phyloP scores from a whole-genome alignment of 2,888 invertebrate species.

The Oithona nana region DNA sequence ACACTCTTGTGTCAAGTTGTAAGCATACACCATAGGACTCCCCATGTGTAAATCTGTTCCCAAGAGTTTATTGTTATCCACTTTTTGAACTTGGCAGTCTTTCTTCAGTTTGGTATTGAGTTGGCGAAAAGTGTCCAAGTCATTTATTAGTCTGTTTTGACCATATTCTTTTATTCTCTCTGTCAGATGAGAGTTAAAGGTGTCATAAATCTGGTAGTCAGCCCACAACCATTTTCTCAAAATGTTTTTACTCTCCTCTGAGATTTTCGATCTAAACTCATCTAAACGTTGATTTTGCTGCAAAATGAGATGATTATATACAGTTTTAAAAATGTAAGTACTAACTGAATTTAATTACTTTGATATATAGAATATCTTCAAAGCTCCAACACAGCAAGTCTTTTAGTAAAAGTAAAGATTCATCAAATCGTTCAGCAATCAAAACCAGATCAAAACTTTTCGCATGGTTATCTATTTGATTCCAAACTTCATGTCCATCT shows the following conservation, averaged over 20 bases:
- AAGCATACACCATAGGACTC: too few species aligned
- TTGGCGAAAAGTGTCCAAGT: too few species aligned
- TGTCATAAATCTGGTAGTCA: constrained; percentile 22
- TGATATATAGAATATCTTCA: not conserved
- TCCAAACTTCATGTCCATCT: not conserved
- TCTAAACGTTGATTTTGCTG: not conserved
- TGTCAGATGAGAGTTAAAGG: constrained; percentile 20
- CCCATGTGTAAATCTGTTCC: too few species aligned
- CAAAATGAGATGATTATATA: too few species aligned
- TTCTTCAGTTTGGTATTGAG: too few species aligned
- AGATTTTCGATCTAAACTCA: not conserved
- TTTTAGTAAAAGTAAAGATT: not conserved
- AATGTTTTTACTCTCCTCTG: not conserved
- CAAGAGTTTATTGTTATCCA: too few species aligned
- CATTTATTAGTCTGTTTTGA: too few species aligned
- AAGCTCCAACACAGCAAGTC: not conserved
- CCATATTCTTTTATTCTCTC: not conserved
- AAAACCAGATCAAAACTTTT: constrained; percentile 1
- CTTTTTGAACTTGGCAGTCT: too few species aligned
- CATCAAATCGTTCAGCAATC: constrained; percentile 1
- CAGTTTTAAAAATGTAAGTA: too few species aligned
- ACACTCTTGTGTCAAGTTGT: too few species aligned
- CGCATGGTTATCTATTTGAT: not conserved
- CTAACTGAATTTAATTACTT: too few species aligned
- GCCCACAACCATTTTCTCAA: constrained; percentile 20